phyloP scores from a whole-genome alignment of 1,140 invertebrate species.

The Drosophila paulistorum region DNA sequence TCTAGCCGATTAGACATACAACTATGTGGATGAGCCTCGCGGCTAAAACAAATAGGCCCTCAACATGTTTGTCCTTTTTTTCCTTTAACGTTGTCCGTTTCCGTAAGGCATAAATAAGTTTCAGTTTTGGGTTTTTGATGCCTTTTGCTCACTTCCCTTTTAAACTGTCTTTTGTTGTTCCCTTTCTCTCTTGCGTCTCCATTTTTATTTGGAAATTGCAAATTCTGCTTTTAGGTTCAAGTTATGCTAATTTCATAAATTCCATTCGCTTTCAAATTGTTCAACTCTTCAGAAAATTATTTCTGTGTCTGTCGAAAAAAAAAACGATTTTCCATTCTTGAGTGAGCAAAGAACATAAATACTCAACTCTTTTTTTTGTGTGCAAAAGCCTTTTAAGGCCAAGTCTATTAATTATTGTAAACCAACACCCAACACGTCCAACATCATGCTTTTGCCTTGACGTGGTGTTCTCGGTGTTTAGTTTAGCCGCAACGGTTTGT shows the following conservation, averaged over 20 bases:
- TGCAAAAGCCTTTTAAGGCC: neutral
- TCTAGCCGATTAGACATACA: slow-evolving; percentile 63
- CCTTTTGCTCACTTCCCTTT: slow-evolving; percentile 43
- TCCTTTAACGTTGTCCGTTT: slow-evolving; percentile 20
- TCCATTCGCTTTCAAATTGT: slow-evolving; percentile 26
- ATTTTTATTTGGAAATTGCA: slow-evolving; percentile 20
- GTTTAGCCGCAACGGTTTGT: neutral
- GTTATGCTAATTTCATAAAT: slow-evolving; percentile 67
- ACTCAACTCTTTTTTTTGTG: slow-evolving; percentile 11
- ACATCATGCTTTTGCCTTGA: neutral
- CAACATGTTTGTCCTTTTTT: neutral
- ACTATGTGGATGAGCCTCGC: slow-evolving; percentile 30
- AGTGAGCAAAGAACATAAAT: slow-evolving; percentile 3
- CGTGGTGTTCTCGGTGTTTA: neutral
- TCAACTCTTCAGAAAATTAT: slow-evolving; percentile 35
- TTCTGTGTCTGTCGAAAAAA: neutral
- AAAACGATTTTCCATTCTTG: slow-evolving; percentile 1
- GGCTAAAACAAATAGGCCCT: slow-evolving; percentile 47
- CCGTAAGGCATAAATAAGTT: slow-evolving; percentile 31
- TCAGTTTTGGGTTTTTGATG: slow-evolving; percentile 20
- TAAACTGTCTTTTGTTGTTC: slow-evolving; percentile 9
- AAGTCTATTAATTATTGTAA: neutral
- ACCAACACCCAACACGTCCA: neutral
- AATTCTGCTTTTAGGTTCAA: slow-evolving; percentile 35
- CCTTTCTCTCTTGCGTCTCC: neutral